Evolutionary conservation across 2,888 invertebrate genomes (phyloP), one percentile per base, ranked within the genome.

Genomic region (Melieria omissa): DNA sequence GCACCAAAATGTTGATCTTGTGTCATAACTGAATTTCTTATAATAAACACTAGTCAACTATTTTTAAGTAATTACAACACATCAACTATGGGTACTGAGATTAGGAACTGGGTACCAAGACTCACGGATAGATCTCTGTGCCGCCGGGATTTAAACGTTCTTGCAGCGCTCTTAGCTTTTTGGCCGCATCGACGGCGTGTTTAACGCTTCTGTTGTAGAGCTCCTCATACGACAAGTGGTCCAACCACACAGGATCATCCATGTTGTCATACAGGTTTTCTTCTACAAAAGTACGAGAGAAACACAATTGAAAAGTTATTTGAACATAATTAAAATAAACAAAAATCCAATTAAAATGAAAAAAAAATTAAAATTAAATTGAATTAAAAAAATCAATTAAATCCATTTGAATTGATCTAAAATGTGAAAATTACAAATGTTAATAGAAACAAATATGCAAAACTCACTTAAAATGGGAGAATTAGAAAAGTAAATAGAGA

Each of bases 161-260:
- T 80, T 93, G 92, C 73, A 93, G 85, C 49, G 90, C 87, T 65
- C 91, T 89, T 14, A 94, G 90, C 86, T 94, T 91, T 78, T 89
- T 89, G 80, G 93, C 90, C 45, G 93, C 84, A 10, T 89, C 16
- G 1, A 75, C 63, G 5, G 70, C 44, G 10, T 75, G 74, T 60
- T 78, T 74, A 6, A 81, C 72, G 2, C 75, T 69, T 14, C 68
- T 7, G 10, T 75, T 73, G 62, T 76, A 76, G 47, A 73, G 54
- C 57, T 80, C 81, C 72, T 80, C 79, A 63, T 79, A 79, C 2
- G 80, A 80, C n/a, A 70, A 12, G 49, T 77, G 78, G 52, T 75
- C 76, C 14, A 65, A 16, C 6, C 74, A 74, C 6, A 74, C 12
- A 0, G 76, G 74, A 71, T 80, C 78, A 12, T 77, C 74, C 7